Percentiles rank a stretch among this genome's conserved stretches.
Conservation (phyloP, 1,140 invertebrate species). For the Aporrectodea caliginosa region DNA sequence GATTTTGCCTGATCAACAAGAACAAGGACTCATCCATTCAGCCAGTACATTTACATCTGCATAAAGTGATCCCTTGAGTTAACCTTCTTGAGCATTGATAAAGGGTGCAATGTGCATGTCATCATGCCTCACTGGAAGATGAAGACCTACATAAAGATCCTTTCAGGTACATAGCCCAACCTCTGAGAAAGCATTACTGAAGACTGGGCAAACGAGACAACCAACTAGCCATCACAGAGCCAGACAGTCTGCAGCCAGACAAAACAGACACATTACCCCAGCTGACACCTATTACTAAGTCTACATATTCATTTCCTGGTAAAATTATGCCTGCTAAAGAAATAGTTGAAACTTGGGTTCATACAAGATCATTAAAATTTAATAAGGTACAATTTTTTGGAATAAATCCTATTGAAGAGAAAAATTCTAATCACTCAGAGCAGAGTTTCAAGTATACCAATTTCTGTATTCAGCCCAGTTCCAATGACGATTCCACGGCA, state of each 20-base stretch:
- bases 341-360: too few relatives aligned
- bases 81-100: not conserved
- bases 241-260: too few relatives aligned
- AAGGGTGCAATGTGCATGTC: not conserved
- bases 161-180: not conserved
- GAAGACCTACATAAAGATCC: not conserved
- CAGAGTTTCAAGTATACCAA: slow-evolving; percentile 66
- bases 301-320: too few relatives aligned
- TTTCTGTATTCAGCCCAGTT: slow-evolving; percentile 96
- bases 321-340: not conserved
- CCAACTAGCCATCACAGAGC: too few relatives aligned
- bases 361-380: not conserved
- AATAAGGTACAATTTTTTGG: not conserved
- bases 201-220: too few relatives aligned
- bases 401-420: not conserved
- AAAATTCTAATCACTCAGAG: not conserved
- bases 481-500: slow-evolving; percentile 97
- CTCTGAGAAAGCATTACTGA: not conserved
- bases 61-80: too few relatives aligned
- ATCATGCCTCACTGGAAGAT: not conserved
- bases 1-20: slow-evolving; percentile 69
- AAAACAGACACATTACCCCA: not conserved
- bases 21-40: too few relatives aligned
- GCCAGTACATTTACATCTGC: too few relatives aligned
- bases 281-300: too few relatives aligned